Base-by-base conservation (phyloP, 2,113 vertebrate species). In the Neodon shergylaensis region DNA sequence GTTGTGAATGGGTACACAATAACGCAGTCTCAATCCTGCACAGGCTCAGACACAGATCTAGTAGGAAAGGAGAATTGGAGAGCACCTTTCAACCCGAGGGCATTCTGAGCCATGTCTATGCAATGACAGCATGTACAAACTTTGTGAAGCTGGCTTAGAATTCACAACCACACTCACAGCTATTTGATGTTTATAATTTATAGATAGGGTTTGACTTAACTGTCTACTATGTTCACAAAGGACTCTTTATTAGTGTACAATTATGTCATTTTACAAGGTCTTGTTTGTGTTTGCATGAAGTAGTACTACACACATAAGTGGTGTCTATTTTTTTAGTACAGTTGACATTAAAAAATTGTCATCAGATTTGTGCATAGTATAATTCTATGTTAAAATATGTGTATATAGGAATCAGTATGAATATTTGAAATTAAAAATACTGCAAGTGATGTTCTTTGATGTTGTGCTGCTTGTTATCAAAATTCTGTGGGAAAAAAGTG, bases 261-360 rank as follows among this genome's bases (percentile, higher is more conserved):
- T 74, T 61, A 88, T 66, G 31, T 22, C 2, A 7, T 44, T 92
- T 95, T 92, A 44, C 44, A 94, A 70, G 94, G 94, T 73, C 52
- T 31, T 1, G 19, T 81, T 85, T 92, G 72, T 78, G 39, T 73
- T 96, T 84, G 91, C 90, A 78, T 73, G 72, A 89, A 83, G 24
- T 90, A 79, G 14, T 61, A 44, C 11, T 87, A 33, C 31, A 58
- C 19, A 74, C 92, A 39, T 54, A 31, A 22, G 5, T 4, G 12
- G 49, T 8, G 24, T 54, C 78, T 52, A 61, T 11, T 61, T 42
- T 42, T 52, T 76, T 78, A 58, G 54, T 76, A 26, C 7, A 6
- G n/a, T 96, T 28, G 33, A 14, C 2, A 47, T 92, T 83, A 81
- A 77, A 66, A 61, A 76, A 54, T 58, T 33, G 39, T 44, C 79